Conservation (phyloP, 1,140 invertebrate genomes). For the Achatina immaculata region DNA sequence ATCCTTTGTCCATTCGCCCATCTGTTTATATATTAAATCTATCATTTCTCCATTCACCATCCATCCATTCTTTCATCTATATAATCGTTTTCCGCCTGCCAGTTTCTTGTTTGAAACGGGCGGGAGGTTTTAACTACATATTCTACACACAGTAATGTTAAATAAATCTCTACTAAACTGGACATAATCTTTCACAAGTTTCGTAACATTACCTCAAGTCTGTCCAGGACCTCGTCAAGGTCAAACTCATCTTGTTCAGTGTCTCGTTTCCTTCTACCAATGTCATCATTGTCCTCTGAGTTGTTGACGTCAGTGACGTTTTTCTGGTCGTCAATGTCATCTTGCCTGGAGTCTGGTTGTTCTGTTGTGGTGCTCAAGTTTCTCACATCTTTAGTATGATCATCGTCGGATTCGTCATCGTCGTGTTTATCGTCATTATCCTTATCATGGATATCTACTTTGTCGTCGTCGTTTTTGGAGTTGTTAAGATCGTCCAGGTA, state of each 20-base stretch:
- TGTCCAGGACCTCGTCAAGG: slow-evolving; percentile 42
- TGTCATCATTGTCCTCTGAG: background rate
- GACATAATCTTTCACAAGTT: too few species aligned
- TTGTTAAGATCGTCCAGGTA: background rate
- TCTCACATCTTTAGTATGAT: background rate
- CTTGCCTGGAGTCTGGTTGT: background rate
- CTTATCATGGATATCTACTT: background rate
- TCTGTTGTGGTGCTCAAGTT: background rate
- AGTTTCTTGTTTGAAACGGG: too few species aligned
- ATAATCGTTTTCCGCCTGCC: too few species aligned
- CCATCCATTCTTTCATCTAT: too few species aligned
- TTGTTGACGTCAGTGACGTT: background rate
- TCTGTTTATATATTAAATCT: too few species aligned
- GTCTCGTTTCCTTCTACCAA: background rate
- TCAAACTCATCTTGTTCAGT: slow-evolving; percentile 14
- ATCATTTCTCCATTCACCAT: too few species aligned
- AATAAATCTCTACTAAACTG: too few species aligned
- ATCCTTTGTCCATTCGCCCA: too few species aligned
- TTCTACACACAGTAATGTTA: too few species aligned
- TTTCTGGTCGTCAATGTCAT: background rate
- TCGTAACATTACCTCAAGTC: slow-evolving; percentile 35
- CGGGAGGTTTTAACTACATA: too few species aligned
- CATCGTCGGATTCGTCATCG: background rate
- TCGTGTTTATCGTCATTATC: background rate
- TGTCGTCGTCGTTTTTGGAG: background rate